These are phyloP conservation scores for Micromesistius poutassou DNA, from an alignment of 2,797 vertebrate genomes.

Conservation along the genomic window DNA sequence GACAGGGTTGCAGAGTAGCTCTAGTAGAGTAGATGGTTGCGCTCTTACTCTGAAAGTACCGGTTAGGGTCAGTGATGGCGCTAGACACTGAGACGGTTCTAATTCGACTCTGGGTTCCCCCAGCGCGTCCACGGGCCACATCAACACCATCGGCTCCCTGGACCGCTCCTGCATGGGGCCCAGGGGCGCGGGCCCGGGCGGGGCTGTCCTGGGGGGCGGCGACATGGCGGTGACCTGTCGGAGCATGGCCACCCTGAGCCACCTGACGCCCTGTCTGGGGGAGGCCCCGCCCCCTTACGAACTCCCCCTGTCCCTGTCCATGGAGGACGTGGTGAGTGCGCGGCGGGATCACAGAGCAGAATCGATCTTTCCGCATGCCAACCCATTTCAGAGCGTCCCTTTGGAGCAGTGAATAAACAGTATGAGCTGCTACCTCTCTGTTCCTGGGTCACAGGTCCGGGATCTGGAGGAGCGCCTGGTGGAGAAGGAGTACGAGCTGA, in stretches of 20 bases:
- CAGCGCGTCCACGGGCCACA: constrained; percentile 93
- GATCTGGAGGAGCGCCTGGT: constrained; percentile 87
- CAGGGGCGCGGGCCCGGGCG: constrained; percentile 67
- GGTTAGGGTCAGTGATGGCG: not conserved
- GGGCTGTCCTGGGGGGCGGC: constrained; percentile 56
- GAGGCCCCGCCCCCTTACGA: constrained; percentile 89
- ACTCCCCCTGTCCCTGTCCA: constrained; percentile 84
- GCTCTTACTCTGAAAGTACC: not conserved
- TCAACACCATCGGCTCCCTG: constrained; percentile 92
- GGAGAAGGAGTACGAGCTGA: constrained; percentile 86
- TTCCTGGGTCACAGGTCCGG: constrained; percentile 60
- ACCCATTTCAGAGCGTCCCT: not conserved
- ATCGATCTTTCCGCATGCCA: not conserved
- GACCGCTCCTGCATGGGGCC: constrained; percentile 72
- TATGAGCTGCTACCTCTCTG: constrained; percentile 9
- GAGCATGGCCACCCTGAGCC: constrained; percentile 83
- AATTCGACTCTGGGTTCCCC: not conserved
- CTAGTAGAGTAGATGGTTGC: not conserved
- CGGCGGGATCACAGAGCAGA: not conserved
- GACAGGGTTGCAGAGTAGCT: no score
- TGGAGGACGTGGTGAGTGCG: constrained; percentile 81
- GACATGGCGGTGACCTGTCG: constrained; percentile 79
- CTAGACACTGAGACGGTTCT: not conserved
- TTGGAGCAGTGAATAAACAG: not conserved
- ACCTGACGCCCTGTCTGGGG: constrained; percentile 76